phyloP scores from a whole-genome alignment of 2,797 vertebrate genomes.

The Cetoscarus ocellatus region DNA sequence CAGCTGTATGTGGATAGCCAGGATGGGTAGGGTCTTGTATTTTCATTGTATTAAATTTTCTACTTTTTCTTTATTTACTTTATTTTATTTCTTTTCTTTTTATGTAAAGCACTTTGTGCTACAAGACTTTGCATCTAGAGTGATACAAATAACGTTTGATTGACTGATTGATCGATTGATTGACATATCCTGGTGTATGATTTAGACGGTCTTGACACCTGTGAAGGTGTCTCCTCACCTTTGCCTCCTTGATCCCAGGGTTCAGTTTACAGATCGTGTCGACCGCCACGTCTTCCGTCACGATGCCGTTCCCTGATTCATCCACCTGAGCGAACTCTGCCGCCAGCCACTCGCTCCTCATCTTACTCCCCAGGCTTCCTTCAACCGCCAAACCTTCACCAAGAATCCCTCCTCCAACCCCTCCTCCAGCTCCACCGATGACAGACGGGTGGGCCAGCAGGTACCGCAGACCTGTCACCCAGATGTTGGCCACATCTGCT shows the following conservation, averaged over 20 bases:
- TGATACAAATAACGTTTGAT: no score
- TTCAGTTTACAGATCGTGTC: conserved; percentile 93
- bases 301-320: conserved; percentile 93
- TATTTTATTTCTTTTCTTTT: no score
- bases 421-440: conserved; percentile 83
- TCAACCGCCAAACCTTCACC: conserved; percentile 87
- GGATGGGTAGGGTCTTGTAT: no score
- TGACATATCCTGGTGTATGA: no score
- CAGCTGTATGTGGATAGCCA: no score
- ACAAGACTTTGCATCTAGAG: no score
- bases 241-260: conserved; percentile 94
- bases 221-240: conserved; percentile 85
- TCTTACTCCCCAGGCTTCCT: conserved; percentile 87
- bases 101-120: no score
- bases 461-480: conserved; percentile 96
- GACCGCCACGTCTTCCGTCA: conserved; percentile 93
- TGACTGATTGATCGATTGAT: no score
- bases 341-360: conserved; percentile 91
- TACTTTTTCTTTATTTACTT: no score
- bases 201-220: no score
- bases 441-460: conserved; percentile 92
- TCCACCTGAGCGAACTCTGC: conserved; percentile 91
- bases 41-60: no score
- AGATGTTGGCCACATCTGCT: conserved; percentile 97
- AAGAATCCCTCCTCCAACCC: conserved; percentile 78